Percentiles rank a stretch among this genome's conserved stretches.
Conservation (phyloP, 2,113 vertebrate genomes). For the Ranitomeya imitator region DNA sequence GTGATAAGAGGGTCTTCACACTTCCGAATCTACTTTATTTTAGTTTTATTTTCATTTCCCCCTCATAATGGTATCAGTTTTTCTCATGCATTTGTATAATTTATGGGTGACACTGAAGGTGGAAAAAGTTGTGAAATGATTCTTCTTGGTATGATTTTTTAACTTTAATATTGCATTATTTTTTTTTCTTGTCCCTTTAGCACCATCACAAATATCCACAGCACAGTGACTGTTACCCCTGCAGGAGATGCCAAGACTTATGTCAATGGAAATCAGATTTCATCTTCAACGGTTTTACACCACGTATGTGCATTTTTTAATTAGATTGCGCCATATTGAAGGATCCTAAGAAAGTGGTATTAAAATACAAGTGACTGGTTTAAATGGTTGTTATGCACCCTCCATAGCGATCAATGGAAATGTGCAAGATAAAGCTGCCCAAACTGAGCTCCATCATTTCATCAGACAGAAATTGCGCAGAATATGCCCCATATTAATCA, state of each 20-base stretch:
- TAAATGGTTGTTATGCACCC: too few species aligned
- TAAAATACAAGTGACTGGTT: not conserved
- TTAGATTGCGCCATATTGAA: not conserved
- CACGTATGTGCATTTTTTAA: constrained; percentile 78
- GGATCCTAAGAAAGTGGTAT: not conserved
- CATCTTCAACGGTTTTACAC: constrained; percentile 77
- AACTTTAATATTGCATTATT: not conserved
- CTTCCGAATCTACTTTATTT: too few species aligned
- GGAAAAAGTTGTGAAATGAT: too few species aligned
- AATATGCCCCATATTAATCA: not conserved
- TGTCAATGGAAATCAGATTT: constrained; percentile 85
- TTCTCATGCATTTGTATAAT: too few species aligned
- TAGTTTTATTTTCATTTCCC: too few species aligned
- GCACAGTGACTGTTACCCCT: constrained; percentile 81
- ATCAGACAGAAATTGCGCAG: not conserved
- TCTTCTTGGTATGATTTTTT: too few species aligned
- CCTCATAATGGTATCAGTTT: too few species aligned
- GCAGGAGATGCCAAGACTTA: constrained; percentile 85
- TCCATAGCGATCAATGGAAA: too few species aligned
- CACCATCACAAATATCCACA: constrained; percentile 78
- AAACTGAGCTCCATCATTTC: not conserved
- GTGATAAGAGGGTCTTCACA: too few species aligned
- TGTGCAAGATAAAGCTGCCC: too few species aligned
- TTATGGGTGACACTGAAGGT: too few species aligned
- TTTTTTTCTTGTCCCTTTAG: constrained; percentile 69